These are phyloP conservation scores for Amblyjoppa proteus DNA, from an alignment of 2,888 invertebrate species.

Conservation along the genomic window DNA sequence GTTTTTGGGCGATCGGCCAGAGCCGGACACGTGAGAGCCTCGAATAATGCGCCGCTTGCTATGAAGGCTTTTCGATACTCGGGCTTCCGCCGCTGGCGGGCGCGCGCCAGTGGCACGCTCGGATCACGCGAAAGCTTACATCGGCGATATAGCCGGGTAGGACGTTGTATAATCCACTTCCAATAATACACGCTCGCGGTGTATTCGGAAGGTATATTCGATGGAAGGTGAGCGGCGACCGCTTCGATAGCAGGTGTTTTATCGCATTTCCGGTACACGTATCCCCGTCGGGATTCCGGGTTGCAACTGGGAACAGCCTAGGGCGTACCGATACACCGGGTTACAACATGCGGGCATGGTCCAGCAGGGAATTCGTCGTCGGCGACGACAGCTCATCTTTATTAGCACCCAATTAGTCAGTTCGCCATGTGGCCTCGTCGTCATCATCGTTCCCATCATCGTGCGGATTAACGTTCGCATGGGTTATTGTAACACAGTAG, in stretches of 20 bases:
- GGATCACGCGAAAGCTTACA: conserved; percentile 49
- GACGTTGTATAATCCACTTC: conserved; percentile 50
- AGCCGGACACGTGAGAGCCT: conserved; percentile 7
- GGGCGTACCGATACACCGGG: conserved; percentile 27
- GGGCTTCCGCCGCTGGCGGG: conserved; percentile 12
- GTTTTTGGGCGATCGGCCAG: conserved; percentile 43
- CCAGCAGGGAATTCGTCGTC: conserved; percentile 31
- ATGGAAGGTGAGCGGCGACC: not conserved
- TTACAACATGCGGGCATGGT: not conserved
- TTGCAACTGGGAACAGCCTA: conserved; percentile 52
- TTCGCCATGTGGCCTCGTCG: conserved; percentile 25
- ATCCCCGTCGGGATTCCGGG: conserved; percentile 34
- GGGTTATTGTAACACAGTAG: not conserved
- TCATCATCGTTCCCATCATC: conserved; percentile 44
- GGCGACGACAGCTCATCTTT: conserved; percentile 55
- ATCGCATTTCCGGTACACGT: conserved; percentile 59
- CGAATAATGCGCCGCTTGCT: conserved; percentile 5
- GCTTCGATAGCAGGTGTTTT: conserved; percentile 57
- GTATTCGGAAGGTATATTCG: not conserved
- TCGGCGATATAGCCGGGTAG: conserved; percentile 4
- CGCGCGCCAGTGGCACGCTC: conserved; percentile 41
- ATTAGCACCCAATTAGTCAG: conserved; percentile 60
- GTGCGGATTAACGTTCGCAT: conserved; percentile 26
- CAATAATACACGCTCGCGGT: conserved; percentile 59
- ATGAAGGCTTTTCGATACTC: conserved; percentile 21